Conservation (phyloP, 2,797 vertebrate species). For the Siniperca scherzeri region DNA sequence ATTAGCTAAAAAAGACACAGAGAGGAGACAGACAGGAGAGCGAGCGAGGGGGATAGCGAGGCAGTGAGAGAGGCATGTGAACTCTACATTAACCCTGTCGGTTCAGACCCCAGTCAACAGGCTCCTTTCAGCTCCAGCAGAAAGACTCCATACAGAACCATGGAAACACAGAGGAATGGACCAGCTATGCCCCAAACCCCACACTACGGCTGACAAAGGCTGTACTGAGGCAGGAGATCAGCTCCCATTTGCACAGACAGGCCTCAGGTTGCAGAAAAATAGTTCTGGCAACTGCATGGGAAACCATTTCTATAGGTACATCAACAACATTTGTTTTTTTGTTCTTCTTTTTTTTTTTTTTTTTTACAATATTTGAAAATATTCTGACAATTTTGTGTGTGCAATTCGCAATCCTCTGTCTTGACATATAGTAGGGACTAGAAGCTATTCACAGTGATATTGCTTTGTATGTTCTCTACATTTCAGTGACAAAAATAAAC, state of each 20-base stretch:
- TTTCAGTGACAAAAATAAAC: constrained; percentile 17
- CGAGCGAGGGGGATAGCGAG: constrained; percentile 56
- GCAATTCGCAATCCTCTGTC: background rate
- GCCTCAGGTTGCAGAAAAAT: constrained; percentile 62
- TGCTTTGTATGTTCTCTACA: background rate
- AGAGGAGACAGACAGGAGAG: constrained; percentile 69
- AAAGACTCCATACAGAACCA: constrained; percentile 78
- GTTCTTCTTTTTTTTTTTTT: too few relatives aligned
- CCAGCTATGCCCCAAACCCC: constrained; percentile 76
- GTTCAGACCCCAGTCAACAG: constrained; percentile 75
- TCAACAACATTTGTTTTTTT: background rate
- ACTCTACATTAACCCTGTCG: constrained; percentile 79
- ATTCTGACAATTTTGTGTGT: background rate
- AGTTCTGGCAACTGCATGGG: constrained; percentile 24
- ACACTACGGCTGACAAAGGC: constrained; percentile 70
- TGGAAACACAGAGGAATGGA: constrained; percentile 82
- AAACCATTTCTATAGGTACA: constrained; percentile 27
- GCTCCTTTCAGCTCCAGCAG: constrained; percentile 77
- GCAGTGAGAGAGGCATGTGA: constrained; percentile 76
- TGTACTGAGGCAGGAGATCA: constrained; percentile 60
- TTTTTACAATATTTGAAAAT: background rate
- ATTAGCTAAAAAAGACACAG: constrained; percentile 74
- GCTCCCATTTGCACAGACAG: constrained; percentile 54
- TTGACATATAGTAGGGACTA: background rate
- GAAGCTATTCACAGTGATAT: background rate